Conservation (phyloP, 2,113 vertebrate genomes). For the Microtus oregoni region DNA sequence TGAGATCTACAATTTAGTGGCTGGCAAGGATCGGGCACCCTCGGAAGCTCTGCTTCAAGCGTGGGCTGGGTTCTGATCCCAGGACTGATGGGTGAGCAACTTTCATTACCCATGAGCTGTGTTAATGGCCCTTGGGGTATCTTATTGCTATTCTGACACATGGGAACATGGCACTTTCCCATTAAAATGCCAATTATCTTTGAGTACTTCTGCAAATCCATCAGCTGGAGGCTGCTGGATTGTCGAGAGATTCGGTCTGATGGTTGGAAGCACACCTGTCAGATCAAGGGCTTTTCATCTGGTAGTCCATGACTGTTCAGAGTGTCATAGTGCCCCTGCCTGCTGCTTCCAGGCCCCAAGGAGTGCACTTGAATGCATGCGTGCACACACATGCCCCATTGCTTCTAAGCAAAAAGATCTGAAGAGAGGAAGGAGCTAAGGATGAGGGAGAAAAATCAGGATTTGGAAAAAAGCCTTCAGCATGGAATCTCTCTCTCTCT, state of each 20-base stretch:
- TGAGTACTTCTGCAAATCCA: constrained; percentile 74
- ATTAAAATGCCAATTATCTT: constrained; percentile 83
- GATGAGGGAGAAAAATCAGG: constrained; percentile 44
- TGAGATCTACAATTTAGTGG: constrained; percentile 26
- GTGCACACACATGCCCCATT: not conserved
- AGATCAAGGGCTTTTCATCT: constrained; percentile 72
- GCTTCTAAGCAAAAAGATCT: constrained; percentile 13
- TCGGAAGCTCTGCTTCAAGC: constrained; percentile 55
- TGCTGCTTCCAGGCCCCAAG: not conserved
- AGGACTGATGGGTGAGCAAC: constrained; percentile 75
- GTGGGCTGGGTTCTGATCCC: constrained; percentile 41
- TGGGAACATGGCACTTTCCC: constrained; percentile 78
- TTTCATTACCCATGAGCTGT: constrained; percentile 78
- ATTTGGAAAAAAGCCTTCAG: not conserved
- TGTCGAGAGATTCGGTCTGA: constrained; percentile 42
- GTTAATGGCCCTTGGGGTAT: constrained; percentile 77
- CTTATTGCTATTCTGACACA: constrained; percentile 79
- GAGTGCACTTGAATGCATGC: not conserved
- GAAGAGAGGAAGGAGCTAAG: not conserved
- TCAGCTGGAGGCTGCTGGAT: constrained; percentile 63
- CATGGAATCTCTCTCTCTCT: not conserved
- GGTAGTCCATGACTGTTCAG: not conserved
- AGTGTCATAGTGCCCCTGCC: not conserved
- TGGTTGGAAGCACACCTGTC: constrained; percentile 54
- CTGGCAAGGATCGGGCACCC: not conserved